Conservation (phyloP, 2,113 vertebrate genomes). For the Galbula dea region DNA sequence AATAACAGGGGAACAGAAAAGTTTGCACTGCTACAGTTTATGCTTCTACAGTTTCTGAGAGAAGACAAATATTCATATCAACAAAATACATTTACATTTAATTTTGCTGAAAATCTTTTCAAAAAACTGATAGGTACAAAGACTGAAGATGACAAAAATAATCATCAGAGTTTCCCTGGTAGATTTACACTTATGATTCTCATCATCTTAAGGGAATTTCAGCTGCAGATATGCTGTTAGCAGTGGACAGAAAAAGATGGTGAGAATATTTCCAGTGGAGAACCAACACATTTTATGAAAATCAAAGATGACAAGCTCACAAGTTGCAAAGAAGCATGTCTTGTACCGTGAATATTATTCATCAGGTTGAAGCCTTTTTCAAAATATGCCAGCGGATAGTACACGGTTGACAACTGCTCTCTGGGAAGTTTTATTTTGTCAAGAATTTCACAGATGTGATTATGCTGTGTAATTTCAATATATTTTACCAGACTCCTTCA, state of each 20-base stretch:
- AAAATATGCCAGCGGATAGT: constrained; percentile 31
- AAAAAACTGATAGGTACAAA: not conserved
- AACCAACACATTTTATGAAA: constrained; percentile 24
- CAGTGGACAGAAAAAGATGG: not conserved
- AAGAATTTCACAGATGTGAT: constrained; percentile 59
- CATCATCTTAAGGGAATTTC: constrained; percentile 24
- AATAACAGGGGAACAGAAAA: not conserved
- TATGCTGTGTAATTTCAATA: constrained; percentile 47
- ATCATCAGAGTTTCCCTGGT: not conserved
- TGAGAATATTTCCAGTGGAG: constrained; percentile 18
- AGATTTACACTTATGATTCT: not conserved
- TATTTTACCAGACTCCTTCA: constrained; percentile 35
- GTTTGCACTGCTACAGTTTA: not conserved
- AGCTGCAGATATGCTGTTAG: not conserved
- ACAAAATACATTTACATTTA: not conserved
- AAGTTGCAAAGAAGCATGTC: constrained; percentile 41
- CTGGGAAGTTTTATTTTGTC: constrained; percentile 49
- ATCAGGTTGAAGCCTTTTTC: constrained; percentile 46
- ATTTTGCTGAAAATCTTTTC: not conserved
- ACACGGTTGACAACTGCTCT: constrained; percentile 46
- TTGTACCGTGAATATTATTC: constrained; percentile 28
- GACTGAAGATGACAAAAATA: constrained; percentile 2
- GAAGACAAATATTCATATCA: not conserved
- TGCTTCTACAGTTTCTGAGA: not conserved
- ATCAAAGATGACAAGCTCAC: constrained; percentile 58